Percentiles rank a stretch among this genome's conserved stretches.
These are phyloP conservation scores for Theropithecus gelada DNA, from an alignment of 2,113 vertebrate species.

Conservation along the genomic window DNA sequence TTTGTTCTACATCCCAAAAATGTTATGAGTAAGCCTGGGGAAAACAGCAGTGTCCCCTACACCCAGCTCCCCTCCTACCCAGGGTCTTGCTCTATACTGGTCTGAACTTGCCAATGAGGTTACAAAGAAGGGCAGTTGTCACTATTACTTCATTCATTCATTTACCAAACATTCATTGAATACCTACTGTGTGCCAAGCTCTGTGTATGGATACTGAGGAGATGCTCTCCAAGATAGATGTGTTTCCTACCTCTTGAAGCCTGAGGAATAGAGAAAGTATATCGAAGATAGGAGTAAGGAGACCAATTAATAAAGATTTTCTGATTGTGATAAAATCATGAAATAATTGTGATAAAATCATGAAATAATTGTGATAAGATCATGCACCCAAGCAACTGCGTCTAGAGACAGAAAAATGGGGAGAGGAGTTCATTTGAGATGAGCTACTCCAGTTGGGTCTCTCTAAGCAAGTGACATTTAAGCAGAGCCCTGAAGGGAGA, in stretches of 20 bases:
- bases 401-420: background rate
- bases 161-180: background rate
- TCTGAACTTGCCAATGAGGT: background rate
- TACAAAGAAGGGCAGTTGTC: background rate
- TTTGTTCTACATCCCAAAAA: background rate
- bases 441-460: background rate
- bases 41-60: background rate
- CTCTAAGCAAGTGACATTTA: constrained; percentile 17
- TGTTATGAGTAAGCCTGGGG: background rate
- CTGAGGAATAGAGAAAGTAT: background rate
- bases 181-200: background rate
- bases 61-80: background rate
- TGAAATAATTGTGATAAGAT: background rate
- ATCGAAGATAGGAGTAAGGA: background rate
- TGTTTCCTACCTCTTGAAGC: background rate
- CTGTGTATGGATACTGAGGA: background rate
- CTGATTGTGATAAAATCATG: background rate
- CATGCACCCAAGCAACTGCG: background rate
- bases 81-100: background rate
- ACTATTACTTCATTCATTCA: background rate
- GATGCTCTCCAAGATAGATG: background rate
- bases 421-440: constrained; percentile 26
- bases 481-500: constrained; percentile 3
- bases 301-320: background rate
- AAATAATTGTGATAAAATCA: background rate